Conservation (phyloP, 2,888 invertebrate species). For the Agriopis leucophaearia region DNA sequence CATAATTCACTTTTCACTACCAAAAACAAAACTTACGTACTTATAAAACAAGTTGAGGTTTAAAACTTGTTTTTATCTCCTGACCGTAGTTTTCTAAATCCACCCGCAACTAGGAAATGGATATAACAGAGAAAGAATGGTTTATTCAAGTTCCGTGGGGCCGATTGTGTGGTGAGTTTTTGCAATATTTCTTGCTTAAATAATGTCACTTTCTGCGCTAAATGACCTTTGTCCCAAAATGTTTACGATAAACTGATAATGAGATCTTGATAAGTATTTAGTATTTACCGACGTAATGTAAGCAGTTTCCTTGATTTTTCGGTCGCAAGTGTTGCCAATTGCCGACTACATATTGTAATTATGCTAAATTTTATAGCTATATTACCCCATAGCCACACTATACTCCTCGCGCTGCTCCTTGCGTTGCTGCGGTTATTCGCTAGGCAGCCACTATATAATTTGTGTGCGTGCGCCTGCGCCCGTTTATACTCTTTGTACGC, state of each 20-base stretch:
- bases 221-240: conserved; percentile 12
- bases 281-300: conserved; percentile 2
- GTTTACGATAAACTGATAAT: conserved; percentile 3
- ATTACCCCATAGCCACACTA: too few relatives aligned
- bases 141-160: conserved; percentile 80
- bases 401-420: too few relatives aligned
- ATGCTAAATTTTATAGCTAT: too few relatives aligned
- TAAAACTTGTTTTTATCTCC: background rate
- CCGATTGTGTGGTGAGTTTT: conserved; percentile 71
- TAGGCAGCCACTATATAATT: too few relatives aligned
- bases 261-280: conserved; percentile 2
- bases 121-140: conserved; percentile 75
- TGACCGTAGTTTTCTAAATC: background rate
- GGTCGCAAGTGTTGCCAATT: background rate
- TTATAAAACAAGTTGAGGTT: conserved; percentile 10
- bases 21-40: background rate
- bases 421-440: too few relatives aligned
- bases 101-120: conserved; percentile 51
- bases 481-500: too few relatives aligned
- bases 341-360: background rate
- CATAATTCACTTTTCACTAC: background rate
- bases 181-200: conserved; percentile 20
- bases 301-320: background rate
- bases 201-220: background rate
- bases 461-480: too few relatives aligned